Evolutionary conservation across 1,140 invertebrate genomes (phyloP).

Genomic region (Orchestia grillus): DNA sequence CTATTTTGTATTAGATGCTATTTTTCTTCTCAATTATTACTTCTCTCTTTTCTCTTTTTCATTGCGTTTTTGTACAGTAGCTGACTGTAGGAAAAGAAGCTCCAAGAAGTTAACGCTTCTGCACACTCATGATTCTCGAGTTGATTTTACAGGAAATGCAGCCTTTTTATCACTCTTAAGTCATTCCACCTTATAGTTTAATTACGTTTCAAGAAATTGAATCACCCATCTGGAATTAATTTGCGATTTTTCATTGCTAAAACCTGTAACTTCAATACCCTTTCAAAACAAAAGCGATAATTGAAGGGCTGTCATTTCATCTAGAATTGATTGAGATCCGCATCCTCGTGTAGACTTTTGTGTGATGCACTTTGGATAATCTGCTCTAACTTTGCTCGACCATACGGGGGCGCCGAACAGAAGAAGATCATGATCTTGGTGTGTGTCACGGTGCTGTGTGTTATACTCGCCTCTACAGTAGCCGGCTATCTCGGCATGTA

Average conservation of each 20-base stretch:
- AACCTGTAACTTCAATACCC: neutral
- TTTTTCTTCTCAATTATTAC: neutral
- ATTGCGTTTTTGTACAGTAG: neutral
- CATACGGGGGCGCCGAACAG: conserved; percentile 71
- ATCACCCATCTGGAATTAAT: neutral
- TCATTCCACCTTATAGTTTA: neutral
- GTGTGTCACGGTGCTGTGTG: conserved; percentile 73
- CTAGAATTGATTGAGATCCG: neutral
- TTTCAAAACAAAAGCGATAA: neutral
- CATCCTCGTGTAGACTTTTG: neutral
- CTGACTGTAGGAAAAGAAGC: neutral
- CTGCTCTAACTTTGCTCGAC: conserved; percentile 19
- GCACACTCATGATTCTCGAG: neutral
- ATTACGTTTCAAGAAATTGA: neutral
- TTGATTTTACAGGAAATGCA: neutral
- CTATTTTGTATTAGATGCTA: neutral
- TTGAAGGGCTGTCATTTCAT: neutral
- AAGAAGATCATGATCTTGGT: conserved; percentile 77
- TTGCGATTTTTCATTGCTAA: neutral
- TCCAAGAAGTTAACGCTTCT: neutral
- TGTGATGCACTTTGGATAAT: conserved; percentile 21
- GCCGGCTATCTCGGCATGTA: conserved; percentile 69
- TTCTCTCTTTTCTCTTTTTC: neutral
- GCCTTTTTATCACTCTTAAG: neutral
- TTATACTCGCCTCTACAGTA: conserved; percentile 72